Evolutionary conservation across 2,797 vertebrate species (phyloP).

Genomic region (Artibeus jamaicensis): DNA sequence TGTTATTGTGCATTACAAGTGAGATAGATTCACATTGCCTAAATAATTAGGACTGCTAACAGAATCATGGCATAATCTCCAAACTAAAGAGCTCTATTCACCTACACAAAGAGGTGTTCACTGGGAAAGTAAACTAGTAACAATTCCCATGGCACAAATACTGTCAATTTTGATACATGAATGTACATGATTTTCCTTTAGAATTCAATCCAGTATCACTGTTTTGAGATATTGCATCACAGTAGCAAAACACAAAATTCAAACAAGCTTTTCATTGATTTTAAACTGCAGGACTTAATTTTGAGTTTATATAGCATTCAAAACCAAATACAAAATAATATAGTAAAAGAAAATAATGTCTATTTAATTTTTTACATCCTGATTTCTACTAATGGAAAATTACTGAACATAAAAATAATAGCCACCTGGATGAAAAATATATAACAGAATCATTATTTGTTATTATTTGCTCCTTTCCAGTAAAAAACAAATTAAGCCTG

Average conservation of each 20-base stretch:
- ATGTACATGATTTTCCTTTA: background rate
- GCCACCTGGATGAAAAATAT: slow-evolving; percentile 47
- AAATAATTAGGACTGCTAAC: background rate
- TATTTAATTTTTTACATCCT: background rate
- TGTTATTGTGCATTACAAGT: background rate
- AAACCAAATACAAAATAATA: slow-evolving; percentile 21
- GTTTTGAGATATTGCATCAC: background rate
- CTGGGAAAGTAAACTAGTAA: slow-evolving; percentile 8
- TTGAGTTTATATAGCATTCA: slow-evolving; percentile 8
- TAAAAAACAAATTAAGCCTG: slow-evolving; percentile 70
- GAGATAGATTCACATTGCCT: background rate
- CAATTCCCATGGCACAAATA: background rate
- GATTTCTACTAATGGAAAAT: slow-evolving; percentile 35
- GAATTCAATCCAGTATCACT: background rate
- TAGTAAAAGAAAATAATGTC: slow-evolving; percentile 5
- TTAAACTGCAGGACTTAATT: slow-evolving; percentile 51
- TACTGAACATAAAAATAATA: slow-evolving; percentile 37
- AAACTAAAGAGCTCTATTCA: background rate
- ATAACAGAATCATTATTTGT: background rate
- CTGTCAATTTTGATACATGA: slow-evolving; percentile 22
- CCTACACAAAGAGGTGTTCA: background rate
- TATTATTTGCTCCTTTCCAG: slow-evolving; percentile 31
- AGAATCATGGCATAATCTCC: background rate
- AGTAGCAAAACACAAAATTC: slow-evolving; percentile 39
- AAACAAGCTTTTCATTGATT: slow-evolving; percentile 43